Percentiles rank a stretch among this genome's conserved stretches.
These are phyloP conservation scores for Mastomys natalensis DNA, from an alignment of 2,113 vertebrate genomes.

Conservation along the genomic window DNA sequence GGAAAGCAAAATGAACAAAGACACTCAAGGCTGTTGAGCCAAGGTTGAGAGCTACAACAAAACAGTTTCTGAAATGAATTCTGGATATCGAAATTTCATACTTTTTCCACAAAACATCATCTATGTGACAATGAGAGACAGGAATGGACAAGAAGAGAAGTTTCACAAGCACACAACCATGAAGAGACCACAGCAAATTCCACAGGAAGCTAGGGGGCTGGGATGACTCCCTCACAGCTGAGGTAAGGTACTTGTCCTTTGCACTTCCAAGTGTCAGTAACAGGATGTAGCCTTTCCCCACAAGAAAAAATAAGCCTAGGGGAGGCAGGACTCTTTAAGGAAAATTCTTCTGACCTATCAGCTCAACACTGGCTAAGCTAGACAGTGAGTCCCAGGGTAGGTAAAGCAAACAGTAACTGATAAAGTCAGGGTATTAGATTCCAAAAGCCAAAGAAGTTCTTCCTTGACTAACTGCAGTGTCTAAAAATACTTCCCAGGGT, in stretches of 20 bases:
- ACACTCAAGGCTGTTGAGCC: not conserved
- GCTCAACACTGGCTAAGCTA: not conserved
- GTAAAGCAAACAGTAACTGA: not conserved
- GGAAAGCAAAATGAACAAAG: not conserved
- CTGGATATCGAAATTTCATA: not conserved
- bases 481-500: not conserved
- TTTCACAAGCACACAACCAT: not conserved
- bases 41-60: not conserved
- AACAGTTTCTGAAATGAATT: not conserved
- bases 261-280: not conserved
- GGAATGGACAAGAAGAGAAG: fast-evolving
- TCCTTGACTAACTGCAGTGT: not conserved
- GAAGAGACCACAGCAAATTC: not conserved
- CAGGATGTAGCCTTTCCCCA: not conserved
- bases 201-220: not conserved
- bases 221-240: not conserved
- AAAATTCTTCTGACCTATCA: not conserved
- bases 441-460: not conserved
- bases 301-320: not conserved
- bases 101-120: not conserved
- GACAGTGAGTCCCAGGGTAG: not conserved
- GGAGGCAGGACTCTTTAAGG: not conserved
- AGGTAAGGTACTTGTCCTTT: not conserved
- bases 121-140: too few relatives aligned
- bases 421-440: not conserved